These are phyloP conservation scores for Drosophila biarmipes DNA, from an alignment of 1,140 invertebrate species.

Conservation along the genomic window DNA sequence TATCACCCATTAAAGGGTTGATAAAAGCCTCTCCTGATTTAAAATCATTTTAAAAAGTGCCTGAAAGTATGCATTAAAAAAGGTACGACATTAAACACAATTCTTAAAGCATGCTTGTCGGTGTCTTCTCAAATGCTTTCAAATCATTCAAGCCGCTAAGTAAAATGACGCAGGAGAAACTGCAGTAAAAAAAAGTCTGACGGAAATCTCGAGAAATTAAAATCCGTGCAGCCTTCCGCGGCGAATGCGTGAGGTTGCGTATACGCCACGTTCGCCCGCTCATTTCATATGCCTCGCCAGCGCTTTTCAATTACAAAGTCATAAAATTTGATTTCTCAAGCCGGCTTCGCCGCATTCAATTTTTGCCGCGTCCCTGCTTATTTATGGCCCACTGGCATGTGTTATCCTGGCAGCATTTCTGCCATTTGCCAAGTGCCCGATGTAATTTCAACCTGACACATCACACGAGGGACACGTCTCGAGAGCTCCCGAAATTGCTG, in stretches of 20 bases:
- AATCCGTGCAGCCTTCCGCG: not conserved
- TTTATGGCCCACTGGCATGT: conserved; percentile 58
- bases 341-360: conserved; percentile 60
- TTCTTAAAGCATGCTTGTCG: no score
- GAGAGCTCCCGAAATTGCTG: conserved; percentile 73
- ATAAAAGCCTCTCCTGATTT: not conserved
- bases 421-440: conserved; percentile 70
- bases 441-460: conserved; percentile 82
- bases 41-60: not conserved
- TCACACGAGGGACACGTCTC: conserved; percentile 62
- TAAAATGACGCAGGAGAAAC: no score
- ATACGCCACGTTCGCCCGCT: conserved; percentile 2
- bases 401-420: conserved; percentile 58
- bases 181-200: not conserved
- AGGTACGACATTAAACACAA: no score
- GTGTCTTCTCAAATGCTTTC: not conserved
- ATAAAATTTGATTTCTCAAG: conserved; percentile 79
- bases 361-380: conserved; percentile 54
- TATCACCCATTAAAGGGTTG: no score
- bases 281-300: conserved; percentile 58
- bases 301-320: conserved; percentile 79
- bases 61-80: not conserved
- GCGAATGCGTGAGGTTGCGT: not conserved
- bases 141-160: no score
- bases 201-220: not conserved